These are phyloP conservation scores for Thalassophryne amazonica DNA, from an alignment of 2,797 vertebrate species.

Conservation along the genomic window DNA sequence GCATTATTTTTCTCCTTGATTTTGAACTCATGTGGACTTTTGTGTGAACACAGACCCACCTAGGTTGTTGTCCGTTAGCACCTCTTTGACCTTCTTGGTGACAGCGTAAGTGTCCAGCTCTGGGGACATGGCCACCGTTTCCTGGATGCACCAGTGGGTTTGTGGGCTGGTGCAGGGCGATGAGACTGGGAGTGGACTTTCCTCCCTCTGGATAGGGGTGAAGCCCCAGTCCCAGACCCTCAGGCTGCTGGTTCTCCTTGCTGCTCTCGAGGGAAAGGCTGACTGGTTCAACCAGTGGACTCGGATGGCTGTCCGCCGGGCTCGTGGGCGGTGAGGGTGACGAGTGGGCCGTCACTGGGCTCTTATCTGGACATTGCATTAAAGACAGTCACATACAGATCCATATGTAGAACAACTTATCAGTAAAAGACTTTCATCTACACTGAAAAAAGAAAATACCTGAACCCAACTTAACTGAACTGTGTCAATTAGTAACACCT, in stretches of 20 bases:
- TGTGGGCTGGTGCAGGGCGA: conserved; percentile 72
- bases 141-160: conserved; percentile 90
- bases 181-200: conserved; percentile 73
- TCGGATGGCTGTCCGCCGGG: conserved; percentile 82
- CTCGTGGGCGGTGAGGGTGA: conserved; percentile 91
- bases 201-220: conserved; percentile 68
- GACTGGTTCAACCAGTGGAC: conserved; percentile 83
- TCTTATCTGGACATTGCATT: conserved; percentile 83
- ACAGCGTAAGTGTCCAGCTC: conserved; percentile 96
- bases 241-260: conserved; percentile 96
- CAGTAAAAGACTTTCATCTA: too few relatives aligned
- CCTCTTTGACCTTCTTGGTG: conserved; percentile 98
- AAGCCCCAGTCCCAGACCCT: conserved; percentile 70
- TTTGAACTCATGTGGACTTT: not conserved
- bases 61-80: conserved; percentile 97
- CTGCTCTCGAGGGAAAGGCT: conserved; percentile 89
- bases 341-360: conserved; percentile 81
- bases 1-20: too few relatives aligned
- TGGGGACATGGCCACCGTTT: conserved; percentile 93
- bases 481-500: too few relatives aligned
- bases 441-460: too few relatives aligned
- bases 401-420: too few relatives aligned
- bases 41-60: conserved; percentile 71
- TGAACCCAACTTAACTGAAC: too few relatives aligned
- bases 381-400: too few relatives aligned